A percentile compares a stretch with the other conserved stretches of the same genome.
Conservation (phyloP, 2,888 invertebrate genomes). For the Rapana venosa region DNA sequence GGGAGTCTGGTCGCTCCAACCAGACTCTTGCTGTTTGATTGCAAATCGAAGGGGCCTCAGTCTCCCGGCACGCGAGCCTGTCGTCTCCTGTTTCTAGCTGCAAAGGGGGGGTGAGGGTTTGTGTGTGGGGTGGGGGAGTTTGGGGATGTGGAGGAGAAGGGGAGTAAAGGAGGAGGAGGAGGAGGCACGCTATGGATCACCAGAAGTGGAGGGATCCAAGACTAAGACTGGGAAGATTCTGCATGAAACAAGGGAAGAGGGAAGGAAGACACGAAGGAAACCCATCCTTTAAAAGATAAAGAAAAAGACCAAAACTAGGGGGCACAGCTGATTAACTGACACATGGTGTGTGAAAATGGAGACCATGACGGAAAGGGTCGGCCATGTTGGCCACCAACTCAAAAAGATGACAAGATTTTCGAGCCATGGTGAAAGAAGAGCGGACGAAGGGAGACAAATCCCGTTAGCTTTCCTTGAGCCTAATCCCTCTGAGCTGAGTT, state of each 20-base stretch:
- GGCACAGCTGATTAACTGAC: conserved; percentile 34
- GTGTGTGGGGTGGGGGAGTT: too few species aligned
- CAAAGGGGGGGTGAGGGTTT: too few species aligned
- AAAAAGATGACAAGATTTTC: conserved; percentile 2
- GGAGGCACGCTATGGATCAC: conserved; percentile 4
- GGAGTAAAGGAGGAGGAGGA: background rate
- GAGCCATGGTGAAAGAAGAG: background rate
- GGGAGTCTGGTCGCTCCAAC: conserved; percentile 38
- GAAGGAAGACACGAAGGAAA: background rate
- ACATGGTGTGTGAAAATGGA: conserved; percentile 38
- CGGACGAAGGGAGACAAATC: conserved; percentile 36
- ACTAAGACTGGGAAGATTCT: too few species aligned
- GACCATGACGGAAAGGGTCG: background rate
- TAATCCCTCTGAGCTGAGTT: conserved; percentile 28
- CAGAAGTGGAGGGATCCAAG: background rate
- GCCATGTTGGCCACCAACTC: too few species aligned
- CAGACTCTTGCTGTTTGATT: conserved; percentile 42
- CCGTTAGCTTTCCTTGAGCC: conserved; percentile 20
- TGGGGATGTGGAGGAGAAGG: too few species aligned
- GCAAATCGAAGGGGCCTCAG: conserved; percentile 39
- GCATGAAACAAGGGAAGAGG: background rate
- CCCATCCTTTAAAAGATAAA: too few species aligned
- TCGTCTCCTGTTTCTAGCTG: conserved; percentile 40
- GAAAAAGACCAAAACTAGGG: too few species aligned
- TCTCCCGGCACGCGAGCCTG: conserved; percentile 41